Percentiles rank a stretch among this genome's conserved stretches.
phyloP scores from a whole-genome alignment of 2,888 invertebrate species.

The Dendrolimus houi region DNA sequence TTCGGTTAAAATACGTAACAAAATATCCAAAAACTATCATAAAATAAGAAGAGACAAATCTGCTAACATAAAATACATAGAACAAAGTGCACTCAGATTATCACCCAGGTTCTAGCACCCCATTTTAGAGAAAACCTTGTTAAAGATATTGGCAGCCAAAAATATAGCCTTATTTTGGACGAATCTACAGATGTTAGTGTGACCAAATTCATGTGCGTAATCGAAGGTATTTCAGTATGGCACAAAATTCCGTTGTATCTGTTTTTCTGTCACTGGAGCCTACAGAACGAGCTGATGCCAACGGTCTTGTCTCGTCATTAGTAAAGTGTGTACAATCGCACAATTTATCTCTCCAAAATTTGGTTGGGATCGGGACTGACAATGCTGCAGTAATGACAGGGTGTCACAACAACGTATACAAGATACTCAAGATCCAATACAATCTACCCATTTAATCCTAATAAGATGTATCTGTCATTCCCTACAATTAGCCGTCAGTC shows the following conservation, averaged over 20 bases:
- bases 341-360: slow-evolving; percentile 11
- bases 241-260: slow-evolving; percentile 7
- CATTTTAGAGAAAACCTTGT: slow-evolving; percentile 9
- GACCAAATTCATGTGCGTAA: slow-evolving; percentile 5
- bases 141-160: slow-evolving; percentile 8
- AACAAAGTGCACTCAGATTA: slow-evolving; percentile 12
- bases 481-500: slow-evolving; percentile 24
- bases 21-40: too few relatives aligned
- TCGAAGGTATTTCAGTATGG: slow-evolving; percentile 8
- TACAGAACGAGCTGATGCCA: slow-evolving; percentile 13
- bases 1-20: too few relatives aligned
- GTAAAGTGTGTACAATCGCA: slow-evolving; percentile 10
- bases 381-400: slow-evolving; percentile 35
- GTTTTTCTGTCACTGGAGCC: slow-evolving; percentile 9
- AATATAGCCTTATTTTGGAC: slow-evolving; percentile 8
- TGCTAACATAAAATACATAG: slow-evolving; percentile 7
- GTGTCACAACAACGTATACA: slow-evolving; percentile 21
- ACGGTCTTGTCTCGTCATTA: slow-evolving; percentile 11
- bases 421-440: slow-evolving; percentile 17
- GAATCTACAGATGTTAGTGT: slow-evolving; percentile 9
- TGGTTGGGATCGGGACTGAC: slow-evolving; percentile 27
- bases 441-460: slow-evolving; percentile 18
- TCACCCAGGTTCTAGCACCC: slow-evolving; percentile 10
- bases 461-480: slow-evolving; percentile 20
- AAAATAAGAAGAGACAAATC: too few relatives aligned